Percentiles rank a stretch among this genome's conserved stretches.
phyloP scores from a whole-genome alignment of 2,113 vertebrate genomes.

The Anoura caudifer region DNA sequence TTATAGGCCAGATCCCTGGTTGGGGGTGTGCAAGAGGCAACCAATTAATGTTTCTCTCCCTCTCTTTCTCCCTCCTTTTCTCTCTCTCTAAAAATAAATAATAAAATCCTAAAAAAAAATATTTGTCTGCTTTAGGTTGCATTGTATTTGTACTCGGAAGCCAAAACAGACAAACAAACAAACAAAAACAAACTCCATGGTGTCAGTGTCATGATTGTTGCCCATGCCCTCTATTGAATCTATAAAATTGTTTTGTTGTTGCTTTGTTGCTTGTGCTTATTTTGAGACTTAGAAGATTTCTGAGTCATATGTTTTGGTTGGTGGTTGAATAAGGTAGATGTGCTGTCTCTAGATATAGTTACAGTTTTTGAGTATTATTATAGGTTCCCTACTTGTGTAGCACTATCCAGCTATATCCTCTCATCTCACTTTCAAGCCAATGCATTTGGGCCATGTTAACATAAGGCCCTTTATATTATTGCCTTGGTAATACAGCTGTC shows the following conservation, averaged over 20 bases:
- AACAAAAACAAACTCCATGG: background rate
- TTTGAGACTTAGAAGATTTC: background rate
- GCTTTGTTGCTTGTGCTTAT: background rate
- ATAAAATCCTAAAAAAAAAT: background rate
- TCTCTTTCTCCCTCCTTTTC: too few species aligned
- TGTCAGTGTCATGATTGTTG: background rate
- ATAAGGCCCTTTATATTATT: background rate
- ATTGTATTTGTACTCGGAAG: background rate
- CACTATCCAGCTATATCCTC: background rate
- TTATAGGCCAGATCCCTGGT: too few species aligned
- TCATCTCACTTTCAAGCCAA: background rate
- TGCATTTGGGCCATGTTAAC: background rate
- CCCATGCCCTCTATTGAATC: background rate
- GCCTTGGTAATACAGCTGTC: background rate
- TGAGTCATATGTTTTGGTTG: background rate
- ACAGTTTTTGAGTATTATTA: conserved; percentile 18
- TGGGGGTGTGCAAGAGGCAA: too few species aligned
- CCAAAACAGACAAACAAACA: too few species aligned
- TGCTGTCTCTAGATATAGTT: background rate
- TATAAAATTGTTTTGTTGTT: background rate
- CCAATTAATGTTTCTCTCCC: too few species aligned
- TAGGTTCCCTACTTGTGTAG: background rate
- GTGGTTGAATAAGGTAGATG: background rate
- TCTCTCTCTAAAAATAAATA: too few species aligned
- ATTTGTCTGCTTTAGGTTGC: background rate